These are phyloP conservation scores for Ormyrus thymus DNA, from an alignment of 2,888 invertebrate species.

Conservation along the genomic window DNA sequence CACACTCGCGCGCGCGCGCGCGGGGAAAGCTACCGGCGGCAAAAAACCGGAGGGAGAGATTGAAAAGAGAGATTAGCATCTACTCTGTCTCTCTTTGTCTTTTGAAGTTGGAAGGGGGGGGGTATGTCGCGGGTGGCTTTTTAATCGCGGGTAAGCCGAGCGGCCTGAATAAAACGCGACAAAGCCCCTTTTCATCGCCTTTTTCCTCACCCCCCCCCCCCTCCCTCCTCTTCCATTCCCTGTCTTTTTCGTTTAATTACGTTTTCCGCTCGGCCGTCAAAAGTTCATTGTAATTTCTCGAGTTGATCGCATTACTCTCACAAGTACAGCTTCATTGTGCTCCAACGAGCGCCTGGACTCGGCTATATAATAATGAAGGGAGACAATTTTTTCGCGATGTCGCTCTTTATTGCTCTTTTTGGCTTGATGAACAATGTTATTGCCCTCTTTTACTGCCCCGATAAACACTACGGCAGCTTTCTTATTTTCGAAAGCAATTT, in stretches of 20 bases:
- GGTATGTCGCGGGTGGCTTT: conserved; percentile 23
- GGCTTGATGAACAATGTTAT: not conserved
- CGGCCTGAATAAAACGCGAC: conserved; percentile 12
- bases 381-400: not conserved
- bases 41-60: not conserved
- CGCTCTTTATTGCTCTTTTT: conserved; percentile 1
- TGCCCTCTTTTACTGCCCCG: too few species aligned
- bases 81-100: conserved; percentile 17
- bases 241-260: conserved; percentile 33
- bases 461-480: too few species aligned
- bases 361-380: conserved; percentile 14
- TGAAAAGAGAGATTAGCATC: conserved; percentile 34
- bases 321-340: conserved; percentile 33
- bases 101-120: not conserved
- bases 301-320: conserved; percentile 45
- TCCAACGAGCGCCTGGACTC: not conserved
- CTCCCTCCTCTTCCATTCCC: not conserved
- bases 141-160: conserved; percentile 36
- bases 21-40: conserved; percentile 4
- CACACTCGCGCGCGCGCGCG: conserved; percentile 55
- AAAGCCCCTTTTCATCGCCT: conserved; percentile 17
- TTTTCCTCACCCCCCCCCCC: not conserved
- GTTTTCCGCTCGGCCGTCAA: conserved; percentile 34
- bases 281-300: conserved; percentile 48
- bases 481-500: too few species aligned